phyloP scores from a whole-genome alignment of 1,140 invertebrate genomes.

The Thaumetopoea pityocampa region DNA sequence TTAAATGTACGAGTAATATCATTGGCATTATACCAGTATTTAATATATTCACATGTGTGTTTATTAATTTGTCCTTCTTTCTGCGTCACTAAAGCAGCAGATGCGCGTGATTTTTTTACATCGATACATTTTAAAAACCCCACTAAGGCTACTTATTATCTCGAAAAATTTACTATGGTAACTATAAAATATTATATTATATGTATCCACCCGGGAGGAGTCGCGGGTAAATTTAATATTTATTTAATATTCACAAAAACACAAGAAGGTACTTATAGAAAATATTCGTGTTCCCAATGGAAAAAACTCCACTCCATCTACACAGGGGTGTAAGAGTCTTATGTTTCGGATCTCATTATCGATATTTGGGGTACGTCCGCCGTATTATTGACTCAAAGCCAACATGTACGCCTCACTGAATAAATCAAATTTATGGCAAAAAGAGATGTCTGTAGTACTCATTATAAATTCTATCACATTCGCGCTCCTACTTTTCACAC shows the following conservation, averaged over 20 bases:
- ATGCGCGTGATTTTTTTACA: neutral
- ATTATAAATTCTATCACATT: conserved; percentile 22
- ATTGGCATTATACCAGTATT: too few relatives aligned
- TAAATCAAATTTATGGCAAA: conserved; percentile 18
- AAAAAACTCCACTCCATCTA: conserved; percentile 6
- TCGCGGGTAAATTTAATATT: too few relatives aligned
- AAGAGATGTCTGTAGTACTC: conserved; percentile 12
- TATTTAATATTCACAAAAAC: neutral
- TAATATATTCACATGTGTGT: too few relatives aligned
- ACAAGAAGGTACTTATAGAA: neutral
- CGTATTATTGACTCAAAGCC: conserved; percentile 16
- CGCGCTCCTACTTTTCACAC: too few relatives aligned
- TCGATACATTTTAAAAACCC: too few relatives aligned
- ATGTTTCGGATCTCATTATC: conserved; percentile 17
- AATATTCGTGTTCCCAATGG: too few relatives aligned
- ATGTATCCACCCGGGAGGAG: too few relatives aligned
- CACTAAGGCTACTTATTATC: too few relatives aligned
- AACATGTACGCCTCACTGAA: conserved; percentile 17
- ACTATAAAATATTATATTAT: too few relatives aligned
- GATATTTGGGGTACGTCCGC: conserved; percentile 15
- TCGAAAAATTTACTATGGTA: too few relatives aligned
- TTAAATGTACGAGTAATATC: too few relatives aligned
- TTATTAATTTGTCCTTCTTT: too few relatives aligned
- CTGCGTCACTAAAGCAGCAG: neutral
- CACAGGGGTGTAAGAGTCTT: conserved; percentile 16